Percentiles rank a stretch among this genome's conserved stretches.
phyloP scores from a whole-genome alignment of 2,888 invertebrate species.

The Drosophila helvetica region DNA sequence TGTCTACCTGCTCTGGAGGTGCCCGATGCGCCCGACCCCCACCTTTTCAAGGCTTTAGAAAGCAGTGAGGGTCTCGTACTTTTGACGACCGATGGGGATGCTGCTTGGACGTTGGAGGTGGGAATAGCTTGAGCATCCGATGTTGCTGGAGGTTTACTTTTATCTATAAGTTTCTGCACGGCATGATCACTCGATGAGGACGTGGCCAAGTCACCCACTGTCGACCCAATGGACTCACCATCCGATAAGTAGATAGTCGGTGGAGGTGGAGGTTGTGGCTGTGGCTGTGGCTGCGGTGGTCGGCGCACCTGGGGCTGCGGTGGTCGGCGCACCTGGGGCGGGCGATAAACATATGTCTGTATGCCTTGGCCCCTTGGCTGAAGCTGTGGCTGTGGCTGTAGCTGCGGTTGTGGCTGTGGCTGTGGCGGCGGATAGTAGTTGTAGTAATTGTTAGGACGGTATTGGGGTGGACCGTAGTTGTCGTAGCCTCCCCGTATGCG shows the following conservation, averaged over 20 bases:
- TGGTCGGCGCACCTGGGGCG: not conserved
- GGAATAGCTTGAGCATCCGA: not conserved
- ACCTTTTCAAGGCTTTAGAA: not conserved
- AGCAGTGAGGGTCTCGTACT: not conserved
- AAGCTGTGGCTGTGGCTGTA: not conserved
- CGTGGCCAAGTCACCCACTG: not conserved
- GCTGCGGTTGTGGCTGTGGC: not conserved
- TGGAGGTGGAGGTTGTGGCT: not conserved
- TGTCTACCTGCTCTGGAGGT: not conserved
- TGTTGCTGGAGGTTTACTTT: not conserved
- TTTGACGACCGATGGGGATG: not conserved
- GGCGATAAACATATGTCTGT: not conserved
- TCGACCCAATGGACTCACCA: not conserved
- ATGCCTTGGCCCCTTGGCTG: not conserved
- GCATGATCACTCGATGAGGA: not conserved
- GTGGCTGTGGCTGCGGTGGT: no score
- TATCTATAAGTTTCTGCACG: no score
- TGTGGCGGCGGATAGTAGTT: not conserved
- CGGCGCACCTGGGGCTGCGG: no score
- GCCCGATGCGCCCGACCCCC: not conserved
- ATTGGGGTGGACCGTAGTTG: not conserved
- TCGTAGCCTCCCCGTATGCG: constrained; percentile 46
- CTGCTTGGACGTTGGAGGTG: not conserved
- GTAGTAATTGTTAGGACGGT: not conserved
- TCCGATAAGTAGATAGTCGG: not conserved